These are phyloP conservation scores for Camponotus vicinus DNA, from an alignment of 1,140 invertebrate genomes.

Conservation along the genomic window DNA sequence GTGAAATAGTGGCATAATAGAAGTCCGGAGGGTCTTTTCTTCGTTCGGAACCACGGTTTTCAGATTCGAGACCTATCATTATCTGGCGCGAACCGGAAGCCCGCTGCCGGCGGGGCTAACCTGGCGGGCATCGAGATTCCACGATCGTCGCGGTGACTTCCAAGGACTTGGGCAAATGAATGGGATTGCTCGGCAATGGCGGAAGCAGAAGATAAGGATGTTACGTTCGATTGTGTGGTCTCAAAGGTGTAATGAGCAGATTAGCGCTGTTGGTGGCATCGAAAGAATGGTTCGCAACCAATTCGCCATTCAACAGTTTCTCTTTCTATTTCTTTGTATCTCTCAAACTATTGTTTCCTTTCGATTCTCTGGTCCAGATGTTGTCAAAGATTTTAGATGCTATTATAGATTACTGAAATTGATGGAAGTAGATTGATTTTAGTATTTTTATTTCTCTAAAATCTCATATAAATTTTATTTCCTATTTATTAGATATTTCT, in stretches of 20 bases:
- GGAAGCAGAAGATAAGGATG: conserved; percentile 58
- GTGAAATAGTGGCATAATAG: conserved; percentile 69
- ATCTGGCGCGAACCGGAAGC: conserved; percentile 74
- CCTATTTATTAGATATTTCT: neutral
- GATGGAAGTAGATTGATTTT: neutral
- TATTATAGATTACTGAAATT: neutral
- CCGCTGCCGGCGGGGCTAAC: conserved; percentile 18
- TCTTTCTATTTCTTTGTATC: conserved; percentile 6
- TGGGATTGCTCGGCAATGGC: conserved; percentile 34
- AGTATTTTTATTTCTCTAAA: neutral
- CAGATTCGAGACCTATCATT: conserved; percentile 71
- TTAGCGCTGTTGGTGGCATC: conserved; percentile 55
- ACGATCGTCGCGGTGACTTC: conserved; percentile 65
- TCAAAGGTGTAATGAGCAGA: conserved; percentile 53
- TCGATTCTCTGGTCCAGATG: conserved; percentile 11
- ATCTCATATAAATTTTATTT: neutral
- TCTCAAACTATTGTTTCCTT: neutral
- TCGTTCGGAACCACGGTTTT: conserved; percentile 46
- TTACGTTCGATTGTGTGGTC: conserved; percentile 51
- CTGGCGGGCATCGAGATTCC: conserved; percentile 28
- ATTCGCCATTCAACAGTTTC: conserved; percentile 27
- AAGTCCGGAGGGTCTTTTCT: conserved; percentile 40
- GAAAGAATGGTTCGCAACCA: conserved; percentile 35
- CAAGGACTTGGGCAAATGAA: conserved; percentile 46
- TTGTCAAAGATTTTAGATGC: conserved; percentile 5